These are phyloP conservation scores for Xestia ashworthii DNA, from an alignment of 2,888 invertebrate species.

Conservation along the genomic window DNA sequence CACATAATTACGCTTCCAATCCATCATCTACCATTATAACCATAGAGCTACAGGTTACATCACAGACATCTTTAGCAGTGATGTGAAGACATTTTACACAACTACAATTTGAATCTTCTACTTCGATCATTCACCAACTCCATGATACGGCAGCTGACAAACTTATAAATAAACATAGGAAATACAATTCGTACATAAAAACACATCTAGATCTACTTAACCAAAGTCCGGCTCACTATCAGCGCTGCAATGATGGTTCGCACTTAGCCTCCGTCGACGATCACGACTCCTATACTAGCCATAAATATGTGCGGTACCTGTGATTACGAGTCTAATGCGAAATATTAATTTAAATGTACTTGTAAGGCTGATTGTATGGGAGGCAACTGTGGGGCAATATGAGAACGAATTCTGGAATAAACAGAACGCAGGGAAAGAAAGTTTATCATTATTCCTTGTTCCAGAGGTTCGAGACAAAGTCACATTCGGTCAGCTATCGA, in stretches of 20 bases:
- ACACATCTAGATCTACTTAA: constrained; percentile 55
- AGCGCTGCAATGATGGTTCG: constrained; percentile 65
- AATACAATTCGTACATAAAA: constrained; percentile 46
- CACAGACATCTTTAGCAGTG: neutral
- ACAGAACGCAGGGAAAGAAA: neutral
- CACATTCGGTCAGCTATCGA: no score
- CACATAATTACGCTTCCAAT: neutral
- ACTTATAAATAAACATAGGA: constrained; percentile 30
- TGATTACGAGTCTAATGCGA: constrained; percentile 78
- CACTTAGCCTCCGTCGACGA: constrained; percentile 70
- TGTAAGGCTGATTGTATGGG: constrained; percentile 43
- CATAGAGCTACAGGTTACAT: no score
- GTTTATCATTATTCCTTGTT: neutral
- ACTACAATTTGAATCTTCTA: neutral
- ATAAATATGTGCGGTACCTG: constrained; percentile 71
- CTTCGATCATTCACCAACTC: neutral
- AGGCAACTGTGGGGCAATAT: constrained; percentile 5
- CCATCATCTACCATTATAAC: neutral
- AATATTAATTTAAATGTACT: constrained; percentile 77
- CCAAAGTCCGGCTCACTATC: constrained; percentile 65
- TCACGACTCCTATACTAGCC: constrained; percentile 77
- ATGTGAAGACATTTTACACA: neutral
- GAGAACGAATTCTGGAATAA: neutral
- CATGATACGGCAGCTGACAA: neutral
- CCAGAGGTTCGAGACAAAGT: neutral